phyloP scores from a whole-genome alignment of 2,888 invertebrate genomes.

The Idaea aversata region DNA sequence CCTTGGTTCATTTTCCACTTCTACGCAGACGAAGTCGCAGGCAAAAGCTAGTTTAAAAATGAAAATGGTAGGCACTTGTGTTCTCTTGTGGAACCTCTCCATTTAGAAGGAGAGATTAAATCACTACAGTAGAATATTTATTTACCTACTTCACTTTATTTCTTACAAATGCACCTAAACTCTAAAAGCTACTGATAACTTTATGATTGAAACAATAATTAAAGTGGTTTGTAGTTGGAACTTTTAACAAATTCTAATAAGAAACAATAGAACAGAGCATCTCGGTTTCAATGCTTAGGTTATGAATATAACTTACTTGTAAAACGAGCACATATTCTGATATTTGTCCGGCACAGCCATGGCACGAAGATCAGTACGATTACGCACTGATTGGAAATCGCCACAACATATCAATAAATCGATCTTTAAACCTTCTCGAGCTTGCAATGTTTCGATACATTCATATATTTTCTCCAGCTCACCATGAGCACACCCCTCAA shows the following conservation, averaged over 20 bases:
- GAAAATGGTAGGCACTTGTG: too few relatives aligned
- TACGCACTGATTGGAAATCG: constrained; percentile 97
- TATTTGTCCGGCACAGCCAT: constrained; percentile 99
- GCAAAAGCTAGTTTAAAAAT: too few relatives aligned
- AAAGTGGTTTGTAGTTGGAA: neutral
- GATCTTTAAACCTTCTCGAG: constrained; percentile 86
- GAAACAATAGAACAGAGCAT: neutral
- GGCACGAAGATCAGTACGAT: constrained; percentile 91
- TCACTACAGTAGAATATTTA: too few relatives aligned
- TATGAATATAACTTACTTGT: constrained; percentile 37
- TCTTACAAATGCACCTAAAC: too few relatives aligned
- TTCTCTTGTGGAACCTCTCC: too few relatives aligned
- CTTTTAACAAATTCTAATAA: neutral
- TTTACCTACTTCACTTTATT: too few relatives aligned
- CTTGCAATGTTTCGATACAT: constrained; percentile 87
- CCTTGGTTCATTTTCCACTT: too few relatives aligned
- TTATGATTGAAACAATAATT: too few relatives aligned
- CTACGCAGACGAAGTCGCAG: too few relatives aligned
- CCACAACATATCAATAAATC: constrained; percentile 98
- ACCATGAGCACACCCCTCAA: constrained; percentile 99
- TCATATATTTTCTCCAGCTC: constrained; percentile 98
- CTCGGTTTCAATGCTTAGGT: neutral
- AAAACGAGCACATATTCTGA: constrained; percentile 83
- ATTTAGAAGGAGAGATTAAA: too few relatives aligned
- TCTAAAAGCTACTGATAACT: too few relatives aligned